phyloP scores from a whole-genome alignment of 2,888 invertebrate species.

The Phortica okadai region DNA sequence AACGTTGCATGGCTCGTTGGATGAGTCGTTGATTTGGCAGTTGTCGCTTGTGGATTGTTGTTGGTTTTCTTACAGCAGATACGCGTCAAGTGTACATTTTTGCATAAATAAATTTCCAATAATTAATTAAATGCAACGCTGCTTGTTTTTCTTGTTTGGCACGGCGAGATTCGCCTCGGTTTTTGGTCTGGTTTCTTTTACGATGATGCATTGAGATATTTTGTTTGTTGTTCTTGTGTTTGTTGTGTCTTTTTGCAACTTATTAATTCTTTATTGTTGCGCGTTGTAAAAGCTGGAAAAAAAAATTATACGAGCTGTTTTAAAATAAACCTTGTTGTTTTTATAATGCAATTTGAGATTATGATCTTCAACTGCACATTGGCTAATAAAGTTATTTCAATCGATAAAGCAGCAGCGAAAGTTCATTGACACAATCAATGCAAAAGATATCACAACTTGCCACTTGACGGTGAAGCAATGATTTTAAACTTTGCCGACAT shows the following conservation, averaged over 20 bases:
- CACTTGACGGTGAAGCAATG: not conserved
- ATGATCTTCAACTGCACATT: slow-evolving; percentile 13
- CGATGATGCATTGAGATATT: slow-evolving; percentile 43
- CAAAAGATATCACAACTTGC: not conserved
- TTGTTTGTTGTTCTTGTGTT: not conserved
- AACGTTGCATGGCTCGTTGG: slow-evolving; percentile 8
- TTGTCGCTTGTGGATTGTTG: not conserved
- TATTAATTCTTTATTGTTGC: not conserved
- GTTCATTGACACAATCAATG: not conserved
- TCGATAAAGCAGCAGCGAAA: not conserved
- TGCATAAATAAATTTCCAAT: slow-evolving; percentile 53
- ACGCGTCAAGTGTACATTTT: not conserved
- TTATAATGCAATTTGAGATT: slow-evolving; percentile 9
- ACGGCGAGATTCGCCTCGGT: not conserved
- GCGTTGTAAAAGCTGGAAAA: not conserved
- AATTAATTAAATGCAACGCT: slow-evolving; percentile 55
- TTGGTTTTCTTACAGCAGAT: not conserved
- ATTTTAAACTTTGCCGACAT: not conserved
- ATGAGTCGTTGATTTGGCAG: not conserved
- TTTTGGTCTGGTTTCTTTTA: slow-evolving; percentile 35
- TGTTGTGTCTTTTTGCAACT: slow-evolving; percentile 3
- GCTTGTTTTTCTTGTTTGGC: not conserved
- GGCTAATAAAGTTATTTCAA: slow-evolving; percentile 12
- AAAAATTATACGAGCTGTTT: not conserved
- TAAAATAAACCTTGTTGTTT: slow-evolving; percentile 14